These are phyloP conservation scores for Axis porcinus DNA, from an alignment of 2,113 vertebrate genomes.

Conservation along the genomic window DNA sequence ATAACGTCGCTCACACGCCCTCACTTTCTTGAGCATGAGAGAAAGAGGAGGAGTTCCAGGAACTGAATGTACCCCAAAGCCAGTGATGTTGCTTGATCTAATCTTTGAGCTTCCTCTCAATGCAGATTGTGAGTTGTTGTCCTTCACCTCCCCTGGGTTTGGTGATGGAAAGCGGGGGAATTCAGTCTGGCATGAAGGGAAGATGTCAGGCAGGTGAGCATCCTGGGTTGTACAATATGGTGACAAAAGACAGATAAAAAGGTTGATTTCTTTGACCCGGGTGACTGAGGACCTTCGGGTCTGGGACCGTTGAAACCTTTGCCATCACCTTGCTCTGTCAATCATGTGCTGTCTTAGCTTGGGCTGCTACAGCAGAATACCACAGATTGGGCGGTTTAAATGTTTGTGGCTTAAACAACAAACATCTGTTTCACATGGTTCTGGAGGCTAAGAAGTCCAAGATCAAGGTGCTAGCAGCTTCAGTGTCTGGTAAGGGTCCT, in stretches of 20 bases:
- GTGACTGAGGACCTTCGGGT: neutral
- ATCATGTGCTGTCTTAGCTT: neutral
- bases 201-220: neutral
- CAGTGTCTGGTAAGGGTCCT: neutral
- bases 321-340: neutral
- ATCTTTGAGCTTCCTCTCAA: neutral
- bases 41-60: neutral
- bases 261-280: neutral
- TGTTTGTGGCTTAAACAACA: neutral
- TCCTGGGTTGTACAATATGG: neutral
- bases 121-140: neutral
- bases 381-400: neutral
- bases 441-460: neutral
- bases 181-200: neutral
- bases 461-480: neutral
- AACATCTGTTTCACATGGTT: neutral
- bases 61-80: neutral
- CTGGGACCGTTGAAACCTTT: neutral
- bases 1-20: rapidly evolving
- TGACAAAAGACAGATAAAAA: neutral
- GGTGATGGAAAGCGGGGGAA: neutral
- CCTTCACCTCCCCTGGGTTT: neutral
- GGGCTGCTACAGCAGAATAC: neutral
- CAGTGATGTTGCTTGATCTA: rapidly evolving
- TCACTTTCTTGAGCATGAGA: neutral